A percentile compares a stretch with the other conserved stretches of the same genome.
These are phyloP conservation scores for Diarsia dahlii DNA, from an alignment of 2,888 invertebrate species.

Conservation along the genomic window DNA sequence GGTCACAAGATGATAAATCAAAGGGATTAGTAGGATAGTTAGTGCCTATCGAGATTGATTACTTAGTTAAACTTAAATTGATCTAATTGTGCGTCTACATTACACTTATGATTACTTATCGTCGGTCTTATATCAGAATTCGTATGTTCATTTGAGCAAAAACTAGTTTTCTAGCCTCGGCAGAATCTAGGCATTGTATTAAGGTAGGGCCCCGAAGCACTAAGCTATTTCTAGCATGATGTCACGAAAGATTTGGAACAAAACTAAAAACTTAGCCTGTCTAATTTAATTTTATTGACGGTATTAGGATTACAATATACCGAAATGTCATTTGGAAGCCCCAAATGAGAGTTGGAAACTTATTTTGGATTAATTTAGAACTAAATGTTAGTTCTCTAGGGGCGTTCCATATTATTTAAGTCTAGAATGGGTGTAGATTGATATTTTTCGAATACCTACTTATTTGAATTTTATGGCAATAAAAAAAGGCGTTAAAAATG, in stretches of 20 bases:
- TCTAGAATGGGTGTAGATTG: too few species aligned
- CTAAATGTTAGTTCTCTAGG: too few species aligned
- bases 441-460: too few species aligned
- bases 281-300: background rate
- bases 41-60: slow-evolving; percentile 64
- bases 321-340: background rate
- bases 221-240: slow-evolving; percentile 27
- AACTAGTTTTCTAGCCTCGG: slow-evolving; percentile 32
- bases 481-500: too few species aligned
- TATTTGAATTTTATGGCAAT: too few species aligned
- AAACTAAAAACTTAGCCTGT: background rate
- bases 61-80: slow-evolving; percentile 51
- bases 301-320: background rate
- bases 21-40: slow-evolving; percentile 61
- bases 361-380: too few species aligned
- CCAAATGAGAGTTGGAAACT: too few species aligned
- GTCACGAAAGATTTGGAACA: slow-evolving; percentile 22
- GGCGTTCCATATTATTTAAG: too few species aligned
- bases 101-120: slow-evolving; percentile 58
- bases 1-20: slow-evolving; percentile 51
- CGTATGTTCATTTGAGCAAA: too few species aligned
- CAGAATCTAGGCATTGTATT: slow-evolving; percentile 30
- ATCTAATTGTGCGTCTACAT: slow-evolving; percentile 56
- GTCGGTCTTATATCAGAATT: too few species aligned
- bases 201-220: slow-evolving; percentile 9